A percentile compares a stretch with the other conserved stretches of the same genome.
These are phyloP conservation scores for Eupithecia inturbata DNA, from an alignment of 2,888 invertebrate species.

Conservation along the genomic window DNA sequence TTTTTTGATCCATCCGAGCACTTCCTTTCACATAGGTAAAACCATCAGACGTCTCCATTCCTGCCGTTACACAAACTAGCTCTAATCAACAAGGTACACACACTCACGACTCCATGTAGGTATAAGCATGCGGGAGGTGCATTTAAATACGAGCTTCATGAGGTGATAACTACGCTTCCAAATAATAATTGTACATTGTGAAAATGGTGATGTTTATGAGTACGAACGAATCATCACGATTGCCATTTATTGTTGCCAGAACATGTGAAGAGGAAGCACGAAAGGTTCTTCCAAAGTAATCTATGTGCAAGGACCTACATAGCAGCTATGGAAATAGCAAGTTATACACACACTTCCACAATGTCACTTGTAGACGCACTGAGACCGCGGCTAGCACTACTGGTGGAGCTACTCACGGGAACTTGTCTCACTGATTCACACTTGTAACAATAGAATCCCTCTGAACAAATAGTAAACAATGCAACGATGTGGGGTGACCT, in stretches of 20 bases:
- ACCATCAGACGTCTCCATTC: not conserved
- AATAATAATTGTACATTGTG: not conserved
- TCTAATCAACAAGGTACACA: not conserved
- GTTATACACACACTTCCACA: not conserved
- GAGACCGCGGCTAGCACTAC: not conserved
- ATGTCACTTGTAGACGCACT: not conserved
- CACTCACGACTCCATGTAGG: not conserved
- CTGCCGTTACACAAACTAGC: not conserved
- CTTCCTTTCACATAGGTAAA: not conserved
- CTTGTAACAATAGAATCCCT: not conserved
- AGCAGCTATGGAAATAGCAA: not conserved
- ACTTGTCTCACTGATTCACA: not conserved
- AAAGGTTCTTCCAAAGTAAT: not conserved
- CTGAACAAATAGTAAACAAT: not conserved
- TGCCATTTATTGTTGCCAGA: not conserved
- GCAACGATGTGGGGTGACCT: not conserved
- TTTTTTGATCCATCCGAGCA: not conserved
- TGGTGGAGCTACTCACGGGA: not conserved
- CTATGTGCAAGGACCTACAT: not conserved
- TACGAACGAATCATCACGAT: not conserved
- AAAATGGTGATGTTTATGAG: not conserved
- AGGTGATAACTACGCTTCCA: not conserved
- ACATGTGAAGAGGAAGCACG: not conserved
- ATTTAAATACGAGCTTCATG: not conserved
- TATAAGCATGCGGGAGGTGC: too few relatives aligned